Evolutionary conservation across 30 jellyfish, hydroid and myxozoan species (phyloP).

Genomic region (Hydractinia symbiolongicarpus): DNA sequence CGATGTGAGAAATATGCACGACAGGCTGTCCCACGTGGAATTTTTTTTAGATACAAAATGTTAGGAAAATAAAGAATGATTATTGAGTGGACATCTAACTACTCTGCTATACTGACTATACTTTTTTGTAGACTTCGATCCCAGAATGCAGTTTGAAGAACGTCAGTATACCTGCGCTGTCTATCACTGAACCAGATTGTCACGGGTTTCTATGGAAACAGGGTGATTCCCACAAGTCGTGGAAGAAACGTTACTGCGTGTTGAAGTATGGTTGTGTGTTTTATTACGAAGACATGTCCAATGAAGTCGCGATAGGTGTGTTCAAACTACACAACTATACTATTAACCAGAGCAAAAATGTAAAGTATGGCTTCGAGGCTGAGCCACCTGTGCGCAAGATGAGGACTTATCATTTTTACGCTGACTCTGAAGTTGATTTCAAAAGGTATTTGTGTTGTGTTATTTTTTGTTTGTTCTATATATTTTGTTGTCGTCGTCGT

Average conservation of each 20-base stretch:
- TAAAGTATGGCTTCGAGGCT: constrained; percentile 58
- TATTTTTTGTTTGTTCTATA: neutral
- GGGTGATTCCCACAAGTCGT: constrained; percentile 73
- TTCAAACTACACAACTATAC: constrained; percentile 65
- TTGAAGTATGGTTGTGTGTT: constrained; percentile 74
- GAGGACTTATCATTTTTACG: constrained; percentile 69
- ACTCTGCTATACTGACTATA: neutral
- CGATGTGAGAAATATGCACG: too few relatives aligned
- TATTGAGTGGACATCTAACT: neutral
- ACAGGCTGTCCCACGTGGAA: too few relatives aligned
- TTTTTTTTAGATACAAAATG: too few relatives aligned
- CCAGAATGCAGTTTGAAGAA: constrained; percentile 87
- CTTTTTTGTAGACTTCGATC: constrained; percentile 21
- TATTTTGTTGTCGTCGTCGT: neutral
- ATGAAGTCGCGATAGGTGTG: constrained; percentile 82
- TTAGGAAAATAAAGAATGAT: too few relatives aligned
- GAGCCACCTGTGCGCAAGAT: constrained; percentile 66
- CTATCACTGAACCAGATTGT: constrained; percentile 88
- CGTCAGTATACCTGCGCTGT: constrained; percentile 93
- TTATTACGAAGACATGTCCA: constrained; percentile 85
- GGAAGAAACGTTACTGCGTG: constrained; percentile 90
- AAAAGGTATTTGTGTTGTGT: constrained; percentile 42
- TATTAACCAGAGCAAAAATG: constrained; percentile 30
- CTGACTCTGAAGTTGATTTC: constrained; percentile 72
- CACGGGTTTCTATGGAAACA: constrained; percentile 94